Evolutionary conservation across 2,888 invertebrate genomes (phyloP), one percentile per base, ranked within the genome.

Genomic region (Cantharis flavilabris): DNA sequence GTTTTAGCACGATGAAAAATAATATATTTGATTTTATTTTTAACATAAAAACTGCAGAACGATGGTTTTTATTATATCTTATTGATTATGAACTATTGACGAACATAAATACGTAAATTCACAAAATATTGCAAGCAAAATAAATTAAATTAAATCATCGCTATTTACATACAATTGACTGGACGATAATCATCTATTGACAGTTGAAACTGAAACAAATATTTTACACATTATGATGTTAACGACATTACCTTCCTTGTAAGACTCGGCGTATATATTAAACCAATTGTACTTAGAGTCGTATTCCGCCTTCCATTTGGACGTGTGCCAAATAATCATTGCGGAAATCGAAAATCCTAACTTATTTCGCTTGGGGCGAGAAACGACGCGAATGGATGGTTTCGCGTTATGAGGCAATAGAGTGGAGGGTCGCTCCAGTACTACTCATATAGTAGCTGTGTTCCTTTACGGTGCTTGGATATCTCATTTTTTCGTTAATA

Each of bases 341-440:
- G 84, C 84, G 85, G 85, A 85, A 86, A 86, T 85, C 85, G 85
- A 86, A 85, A 86, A 85, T 86, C 84, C 85, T 83, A 83, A 85
- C 84, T 85, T 85, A 86, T 86, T 84, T 85, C 82, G 83, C 83
- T 80, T 64, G 77, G 82, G 82, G 83, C 82, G 83, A 82, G 82
- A 81, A 82, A 80, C 84, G 84, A 84, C 81, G 81, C 83, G 82
- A 83, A 84, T 83, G 83, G 84, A 85, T 84, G 82, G 83, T 75
- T 80, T 76, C 78, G 81, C 81, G 82, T 83, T 84, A 84, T 84
- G 84, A 81, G 80, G 80, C 83, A 80, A 82, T 81, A 80, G 81
- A 81, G 79, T 80, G 76, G 82, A 81, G 81, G 82, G 82, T 76
- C 79, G 80, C 76, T 79, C 80, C 78, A 82, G 83, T 81, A 81